Base-by-base conservation (phyloP, 2,888 invertebrate species). In the Chrysotoxum bicinctum region DNA sequence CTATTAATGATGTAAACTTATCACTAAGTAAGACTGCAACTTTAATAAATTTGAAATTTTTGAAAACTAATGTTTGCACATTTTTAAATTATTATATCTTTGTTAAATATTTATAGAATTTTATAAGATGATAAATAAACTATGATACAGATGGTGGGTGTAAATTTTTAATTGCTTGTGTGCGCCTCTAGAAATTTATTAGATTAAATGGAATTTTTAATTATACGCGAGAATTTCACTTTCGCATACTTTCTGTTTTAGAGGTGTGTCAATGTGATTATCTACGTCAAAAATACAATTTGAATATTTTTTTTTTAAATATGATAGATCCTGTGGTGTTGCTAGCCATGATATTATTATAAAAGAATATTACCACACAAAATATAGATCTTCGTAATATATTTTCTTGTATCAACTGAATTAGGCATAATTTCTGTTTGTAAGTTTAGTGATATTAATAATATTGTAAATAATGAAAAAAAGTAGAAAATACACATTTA, bases 21-120 rank as follows among this genome's bases (percentile, higher is more conserved):
- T 58, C 37, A 37, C 58, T 58, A 35, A 21, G 21, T 21, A 58
- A 56, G 21, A 58, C 21, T 58, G 58, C 58, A 58, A 37, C 35
- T 58, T 58, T 58, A 37, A 58, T 35, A 32, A 58, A 58, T 21
- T 35, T 35, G 1, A n/a, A 6, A 14, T 35, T 37, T 58, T 14
- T 32, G 7, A 26, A 30, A 35, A 43, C 16, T 16, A 8, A 19
- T 35, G 32, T 56, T 19, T 35, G 19, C 10, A 56, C 16, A 35
- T 35, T 56, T 56, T 56, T 35, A 14, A n/a, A 16, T 30, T 10
- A 10, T 52, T n/a, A n/a, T 6, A 26, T 26, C 1, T 26, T 30
- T 6, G 7, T 30, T n/a, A 37, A 23, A 1, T 32, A 56, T 32
- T 32, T 19, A 32, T 32, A 56, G 12, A 56, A 19, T 56, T 52